Percentiles rank a stretch among this genome's conserved stretches.
Evolutionary conservation across 2,888 invertebrate genomes (phyloP).

Genomic region (Unio delphinus): DNA sequence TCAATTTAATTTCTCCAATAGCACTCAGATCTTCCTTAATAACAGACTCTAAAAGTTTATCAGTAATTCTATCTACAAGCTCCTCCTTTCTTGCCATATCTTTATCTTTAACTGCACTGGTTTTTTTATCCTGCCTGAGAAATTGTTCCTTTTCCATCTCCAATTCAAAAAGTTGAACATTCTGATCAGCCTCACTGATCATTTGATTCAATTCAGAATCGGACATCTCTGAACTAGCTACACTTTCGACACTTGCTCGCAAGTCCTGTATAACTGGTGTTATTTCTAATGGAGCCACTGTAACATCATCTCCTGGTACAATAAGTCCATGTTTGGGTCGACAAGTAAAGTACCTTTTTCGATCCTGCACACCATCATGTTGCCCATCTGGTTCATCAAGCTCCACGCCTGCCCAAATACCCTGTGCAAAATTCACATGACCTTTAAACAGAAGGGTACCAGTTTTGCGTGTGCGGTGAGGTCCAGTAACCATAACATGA

Average conservation of each 20-base stretch:
- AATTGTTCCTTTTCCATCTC: slow-evolving; percentile 16
- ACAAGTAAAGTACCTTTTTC: slow-evolving; percentile 57
- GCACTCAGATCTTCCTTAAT: slow-evolving; percentile 48
- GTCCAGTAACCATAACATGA: slow-evolving; percentile 54
- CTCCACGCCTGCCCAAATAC: slow-evolving; percentile 64
- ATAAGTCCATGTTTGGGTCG: slow-evolving; percentile 51
- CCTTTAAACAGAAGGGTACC: slow-evolving; percentile 61
- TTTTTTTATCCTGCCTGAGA: slow-evolving; percentile 12
- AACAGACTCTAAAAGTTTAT: slow-evolving; percentile 51
- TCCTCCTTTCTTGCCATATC: slow-evolving; percentile 21
- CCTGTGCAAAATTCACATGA: slow-evolving; percentile 57
- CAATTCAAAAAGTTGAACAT: slow-evolving; percentile 34
- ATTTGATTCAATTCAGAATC: slow-evolving; percentile 26
- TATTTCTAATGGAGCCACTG: slow-evolving; percentile 20
- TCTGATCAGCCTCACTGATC: slow-evolving; percentile 37
- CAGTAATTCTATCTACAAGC: slow-evolving; percentile 57
- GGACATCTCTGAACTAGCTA: slow-evolving; percentile 20
- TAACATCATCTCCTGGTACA: slow-evolving; percentile 54
- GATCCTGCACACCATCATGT: slow-evolving; percentile 54
- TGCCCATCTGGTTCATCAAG: slow-evolving; percentile 54
- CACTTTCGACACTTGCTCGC: slow-evolving; percentile 29
- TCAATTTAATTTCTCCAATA: slow-evolving; percentile 43
- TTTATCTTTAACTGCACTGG: slow-evolving; percentile 1
- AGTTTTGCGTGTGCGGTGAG: slow-evolving; percentile 25
- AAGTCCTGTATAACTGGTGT: slow-evolving; percentile 15